phyloP scores from a whole-genome alignment of 92 coral and sea anemone species.

The Muricea muricata region DNA sequence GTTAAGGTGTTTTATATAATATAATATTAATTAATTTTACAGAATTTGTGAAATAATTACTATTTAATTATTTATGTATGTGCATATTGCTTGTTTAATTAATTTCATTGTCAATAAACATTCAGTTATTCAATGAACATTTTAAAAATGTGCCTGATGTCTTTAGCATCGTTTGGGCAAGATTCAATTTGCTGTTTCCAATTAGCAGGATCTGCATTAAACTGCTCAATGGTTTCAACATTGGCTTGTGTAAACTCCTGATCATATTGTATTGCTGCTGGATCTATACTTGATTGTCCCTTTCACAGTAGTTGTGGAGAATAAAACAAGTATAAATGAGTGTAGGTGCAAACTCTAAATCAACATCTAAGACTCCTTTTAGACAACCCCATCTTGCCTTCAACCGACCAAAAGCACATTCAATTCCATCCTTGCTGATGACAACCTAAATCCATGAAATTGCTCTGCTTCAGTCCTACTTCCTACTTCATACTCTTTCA shows the following conservation, averaged over 20 bases:
- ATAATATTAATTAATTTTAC: too few species aligned
- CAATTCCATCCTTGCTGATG: too few species aligned
- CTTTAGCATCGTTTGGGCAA: not conserved
- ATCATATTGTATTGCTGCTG: constrained; percentile 39
- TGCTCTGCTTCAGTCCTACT: too few species aligned
- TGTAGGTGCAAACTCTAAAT: not conserved
- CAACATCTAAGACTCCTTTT: not conserved
- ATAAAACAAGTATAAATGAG: not conserved
- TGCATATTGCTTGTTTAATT: too few species aligned
- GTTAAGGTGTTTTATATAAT: too few species aligned
- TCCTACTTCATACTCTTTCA: too few species aligned
- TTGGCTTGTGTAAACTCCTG: constrained; percentile 19
- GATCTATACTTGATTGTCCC: too few species aligned
- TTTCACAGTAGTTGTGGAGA: constrained; percentile 2
- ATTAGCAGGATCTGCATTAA: not conserved
- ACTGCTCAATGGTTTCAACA: not conserved
- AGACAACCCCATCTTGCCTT: not conserved
- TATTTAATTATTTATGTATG: too few species aligned
- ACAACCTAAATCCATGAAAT: too few species aligned
- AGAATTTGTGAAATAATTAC: too few species aligned
- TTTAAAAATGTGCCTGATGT: not conserved
- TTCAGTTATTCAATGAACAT: not conserved
- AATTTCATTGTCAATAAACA: not conserved
- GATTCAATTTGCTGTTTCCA: not conserved
- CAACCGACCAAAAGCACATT: not conserved